phyloP scores from a whole-genome alignment of 2,113 vertebrate species.

The Heterochromis multidens region DNA sequence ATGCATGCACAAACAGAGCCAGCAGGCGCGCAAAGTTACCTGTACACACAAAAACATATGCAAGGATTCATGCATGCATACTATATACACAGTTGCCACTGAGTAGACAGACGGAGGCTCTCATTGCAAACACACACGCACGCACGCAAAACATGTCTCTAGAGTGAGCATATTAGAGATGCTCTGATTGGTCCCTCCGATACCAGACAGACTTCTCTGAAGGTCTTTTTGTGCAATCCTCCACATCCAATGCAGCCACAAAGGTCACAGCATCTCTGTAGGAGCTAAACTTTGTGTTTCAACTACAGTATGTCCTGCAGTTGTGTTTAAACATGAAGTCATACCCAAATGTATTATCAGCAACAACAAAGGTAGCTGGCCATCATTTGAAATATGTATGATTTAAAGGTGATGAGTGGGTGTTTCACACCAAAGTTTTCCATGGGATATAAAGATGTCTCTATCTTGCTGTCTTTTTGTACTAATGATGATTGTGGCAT shows the following conservation, averaged over 20 bases:
- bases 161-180: conserved; percentile 14
- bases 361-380: background rate
- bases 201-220: conserved; percentile 1
- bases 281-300: background rate
- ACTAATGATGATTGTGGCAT: background rate
- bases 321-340: background rate
- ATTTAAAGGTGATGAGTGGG: background rate
- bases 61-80: conserved; percentile 38
- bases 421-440: background rate
- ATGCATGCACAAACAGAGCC: background rate
- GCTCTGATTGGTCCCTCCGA: conserved; percentile 29
- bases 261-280: background rate
- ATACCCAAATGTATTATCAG: background rate
- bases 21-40: background rate
- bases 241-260: background rate
- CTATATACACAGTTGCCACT: background rate
- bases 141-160: background rate
- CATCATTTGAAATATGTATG: background rate
- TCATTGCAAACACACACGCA: background rate
- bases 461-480: background rate
- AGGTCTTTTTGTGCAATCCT: background rate
- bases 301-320: background rate
- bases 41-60: conserved; percentile 35
- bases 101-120: conserved; percentile 3
- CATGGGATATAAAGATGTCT: background rate